A percentile compares a stretch with the other conserved stretches of the same genome.
Conservation (phyloP, 64 coral and sea anemone species). For the Acropora yongei region DNA sequence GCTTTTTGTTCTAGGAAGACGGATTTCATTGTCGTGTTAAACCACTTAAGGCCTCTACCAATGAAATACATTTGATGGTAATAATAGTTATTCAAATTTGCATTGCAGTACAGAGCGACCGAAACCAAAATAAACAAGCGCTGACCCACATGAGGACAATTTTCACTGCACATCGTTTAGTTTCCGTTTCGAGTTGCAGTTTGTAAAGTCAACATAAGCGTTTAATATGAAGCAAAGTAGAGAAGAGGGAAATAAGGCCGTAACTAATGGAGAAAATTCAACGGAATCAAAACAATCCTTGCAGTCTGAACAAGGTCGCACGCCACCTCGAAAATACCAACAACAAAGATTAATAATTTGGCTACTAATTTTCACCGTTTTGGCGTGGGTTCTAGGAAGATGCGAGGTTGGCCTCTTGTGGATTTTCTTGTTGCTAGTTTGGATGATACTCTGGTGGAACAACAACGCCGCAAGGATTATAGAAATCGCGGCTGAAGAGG, state of each 20-base stretch:
- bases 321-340: slow-evolving; percentile 1
- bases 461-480: slow-evolving; percentile 31
- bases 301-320: not conserved
- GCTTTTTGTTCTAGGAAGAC: not conserved
- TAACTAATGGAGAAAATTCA: not conserved
- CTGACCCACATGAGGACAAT: not conserved
- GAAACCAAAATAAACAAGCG: slow-evolving; percentile 21
- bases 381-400: slow-evolving; percentile 58
- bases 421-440: slow-evolving; percentile 38
- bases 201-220: not conserved
- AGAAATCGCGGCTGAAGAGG: slow-evolving; percentile 53
- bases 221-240: slow-evolving; percentile 12
- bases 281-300: not conserved
- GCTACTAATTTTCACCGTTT: slow-evolving; percentile 12
- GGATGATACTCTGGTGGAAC: slow-evolving; percentile 66
- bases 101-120: slow-evolving; percentile 22
- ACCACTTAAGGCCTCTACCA: not conserved
- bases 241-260: not conserved
- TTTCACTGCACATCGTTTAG: not conserved
- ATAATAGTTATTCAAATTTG: slow-evolving; percentile 39
- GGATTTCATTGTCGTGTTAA: slow-evolving; percentile 15
- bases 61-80: not conserved
- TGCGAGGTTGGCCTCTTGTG: slow-evolving; percentile 25
- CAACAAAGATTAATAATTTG: slow-evolving; percentile 32
- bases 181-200: slow-evolving; percentile 1